Evolutionary conservation across 2,113 vertebrate genomes (phyloP), one percentile per base, ranked within the genome.

Genomic region (Galeopterus variegatus): DNA sequence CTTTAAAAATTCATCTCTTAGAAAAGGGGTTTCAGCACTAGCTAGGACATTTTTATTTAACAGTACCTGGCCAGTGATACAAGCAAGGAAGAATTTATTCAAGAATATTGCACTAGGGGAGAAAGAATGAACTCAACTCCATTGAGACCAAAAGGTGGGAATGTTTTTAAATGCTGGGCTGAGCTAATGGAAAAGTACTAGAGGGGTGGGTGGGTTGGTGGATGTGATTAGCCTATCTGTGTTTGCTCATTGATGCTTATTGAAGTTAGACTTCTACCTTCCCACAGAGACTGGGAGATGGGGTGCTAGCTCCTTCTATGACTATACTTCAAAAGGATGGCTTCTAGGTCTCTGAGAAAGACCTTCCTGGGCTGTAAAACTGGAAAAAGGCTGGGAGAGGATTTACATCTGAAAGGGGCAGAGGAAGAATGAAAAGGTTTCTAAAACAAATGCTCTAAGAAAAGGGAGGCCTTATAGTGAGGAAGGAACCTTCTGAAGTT

Each of bases 401-500:
- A 82, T 56, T 87, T 79, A 73, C n/a, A 73, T 70, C 23, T 67
- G 48, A 87, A 90, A 70, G 48, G 3, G 13, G 12, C 33, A 91
- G 41, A 67, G 62, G 11, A 91, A 85, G 50, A 72, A 3, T 33
- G 8, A 5, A 58, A 75, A 26, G 23, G 82, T 72, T 58, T 64
- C n/a, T 70, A 79, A 84, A 92, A 36, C 75, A 65, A 96, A 60
- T 79, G 23, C 48, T 79, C 24, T 70, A 72, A 94, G 36, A 50
- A 92, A 70, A 92, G 15, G 28, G 8, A 84, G 76, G 17, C 28
- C 3, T 19, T 13, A 11, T 21, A 50, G 15, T 64, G 7, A n/a
- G 15, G 3, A 83, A 64, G 58, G 75, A 60, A 69, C 1, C 21
- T 80, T 56, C 24, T 90, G 2, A 54, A 65, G 33, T 45, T 60